Conservation (phyloP, 2,797 vertebrate species). For the Cyprinodon diabolis region DNA sequence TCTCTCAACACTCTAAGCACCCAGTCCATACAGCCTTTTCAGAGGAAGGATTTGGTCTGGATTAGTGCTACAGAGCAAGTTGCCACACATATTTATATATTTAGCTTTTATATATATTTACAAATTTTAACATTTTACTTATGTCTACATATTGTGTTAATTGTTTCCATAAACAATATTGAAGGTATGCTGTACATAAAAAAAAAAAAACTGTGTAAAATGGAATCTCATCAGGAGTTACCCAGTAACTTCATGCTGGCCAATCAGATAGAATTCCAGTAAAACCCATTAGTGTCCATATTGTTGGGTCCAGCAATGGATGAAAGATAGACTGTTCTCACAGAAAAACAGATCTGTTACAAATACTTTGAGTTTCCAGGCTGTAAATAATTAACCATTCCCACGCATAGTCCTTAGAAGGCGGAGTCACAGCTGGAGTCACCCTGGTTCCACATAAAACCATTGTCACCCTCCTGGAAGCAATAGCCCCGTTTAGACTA, state of each 20-base stretch:
- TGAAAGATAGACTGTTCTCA: too few relatives aligned
- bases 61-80: not conserved
- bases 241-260: not conserved
- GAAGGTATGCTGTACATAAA: not conserved
- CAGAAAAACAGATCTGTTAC: too few relatives aligned
- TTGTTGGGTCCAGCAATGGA: too few relatives aligned
- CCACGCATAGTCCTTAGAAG: too few relatives aligned
- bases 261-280: not conserved
- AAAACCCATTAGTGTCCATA: not conserved
- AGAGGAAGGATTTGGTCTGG: not conserved
- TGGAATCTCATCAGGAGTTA: too few relatives aligned
- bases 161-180: not conserved
- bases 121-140: not conserved
- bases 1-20: conserved; percentile 3
- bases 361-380: too few relatives aligned
- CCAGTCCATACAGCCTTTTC: not conserved
- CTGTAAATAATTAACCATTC: too few relatives aligned
- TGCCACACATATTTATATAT: not conserved
- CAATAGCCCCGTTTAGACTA: too few relatives aligned
- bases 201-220: not conserved
- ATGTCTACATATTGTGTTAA: not conserved
- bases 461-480: too few relatives aligned
- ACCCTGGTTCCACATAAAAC: too few relatives aligned
- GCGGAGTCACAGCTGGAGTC: too few relatives aligned
- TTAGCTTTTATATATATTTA: not conserved